Base-by-base conservation (phyloP, 2,888 invertebrate genomes). In the Dryomyza anilis region DNA sequence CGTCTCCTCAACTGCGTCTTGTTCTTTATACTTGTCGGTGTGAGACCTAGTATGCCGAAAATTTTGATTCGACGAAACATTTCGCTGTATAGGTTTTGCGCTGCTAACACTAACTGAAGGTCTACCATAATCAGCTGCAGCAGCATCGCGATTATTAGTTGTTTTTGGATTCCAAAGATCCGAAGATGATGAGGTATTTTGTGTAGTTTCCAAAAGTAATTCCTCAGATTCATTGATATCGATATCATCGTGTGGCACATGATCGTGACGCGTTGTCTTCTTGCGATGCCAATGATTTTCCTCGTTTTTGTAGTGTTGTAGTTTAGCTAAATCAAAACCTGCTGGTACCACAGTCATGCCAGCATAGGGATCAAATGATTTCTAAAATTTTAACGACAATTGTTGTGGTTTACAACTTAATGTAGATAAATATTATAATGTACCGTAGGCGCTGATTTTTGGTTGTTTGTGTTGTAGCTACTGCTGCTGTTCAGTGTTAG, bases 201-300 rank as follows among this genome's bases (percentile, higher is more conserved):
- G n/a, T n/a, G n/a, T n/a, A n/a, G n/a, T n/a, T 21, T 55, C 10
- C 10, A 46, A 4, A 30, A 52, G 12, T 48, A 58, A 39, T 65
- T 70, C 16, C 65, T 64, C 1, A 48, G 48, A 27, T 27, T 33
- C 55, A 55, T 19, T 10, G 39, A 36, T 8, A 65, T 16, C 1
- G 52, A 52, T 33, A 12, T 46, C 30, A 10, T 70, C 67, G 14
- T 71, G 71, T 19, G 71, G 68, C 12, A 71, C 39, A 53, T 55
- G 27, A 50, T 74, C 73, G 36, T 71, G 55, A 6, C 68, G 68
- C 7, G 75, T 75, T n/a, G 72, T 68, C 53, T 72, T 71, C 60
- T 73, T 75, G 6, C 75, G 74, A 50, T 75, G 75, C 76, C 76
- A 76, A 61, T 76, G 76, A 19, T 70, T 72, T 29, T 70, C 55